Evolutionary conservation across 2,888 invertebrate species (phyloP).

Genomic region (Phytoseiulus persimilis): DNA sequence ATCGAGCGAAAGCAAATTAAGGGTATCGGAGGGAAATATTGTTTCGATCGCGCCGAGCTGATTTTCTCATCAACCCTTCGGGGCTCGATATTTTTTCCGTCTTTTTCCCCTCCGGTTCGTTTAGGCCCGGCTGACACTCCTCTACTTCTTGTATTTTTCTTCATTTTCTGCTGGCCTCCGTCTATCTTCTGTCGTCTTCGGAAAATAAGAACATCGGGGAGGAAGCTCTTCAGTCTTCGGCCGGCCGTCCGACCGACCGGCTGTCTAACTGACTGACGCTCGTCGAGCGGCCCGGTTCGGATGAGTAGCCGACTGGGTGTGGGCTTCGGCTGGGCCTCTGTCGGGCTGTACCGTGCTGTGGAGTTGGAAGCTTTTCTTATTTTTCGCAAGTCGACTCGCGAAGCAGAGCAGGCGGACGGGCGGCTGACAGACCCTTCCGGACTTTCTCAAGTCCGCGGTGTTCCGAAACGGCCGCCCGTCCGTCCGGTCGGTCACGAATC

Average conservation of each 20-base stretch:
- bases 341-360: background rate
- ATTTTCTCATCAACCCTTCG: background rate
- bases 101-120: background rate
- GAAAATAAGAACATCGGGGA: background rate
- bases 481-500: background rate
- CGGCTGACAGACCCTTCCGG: background rate
- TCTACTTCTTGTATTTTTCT: background rate
- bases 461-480: background rate
- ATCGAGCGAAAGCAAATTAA: background rate
- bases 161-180: background rate
- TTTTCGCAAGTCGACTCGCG: background rate
- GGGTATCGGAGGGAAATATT: background rate
- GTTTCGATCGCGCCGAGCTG: background rate
- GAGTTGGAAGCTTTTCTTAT: background rate
- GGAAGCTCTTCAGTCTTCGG: background rate
- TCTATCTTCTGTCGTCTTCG: slow-evolving; percentile 5
- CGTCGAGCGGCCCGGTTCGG: background rate
- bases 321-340: background rate
- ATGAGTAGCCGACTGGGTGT: background rate
- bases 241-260: background rate
- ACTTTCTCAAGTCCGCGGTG: background rate
- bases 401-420: background rate
- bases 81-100: background rate
- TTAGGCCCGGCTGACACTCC: background rate
- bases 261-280: background rate